These are phyloP conservation scores for Tipula confusa DNA, from an alignment of 2,888 invertebrate genomes.

Conservation along the genomic window DNA sequence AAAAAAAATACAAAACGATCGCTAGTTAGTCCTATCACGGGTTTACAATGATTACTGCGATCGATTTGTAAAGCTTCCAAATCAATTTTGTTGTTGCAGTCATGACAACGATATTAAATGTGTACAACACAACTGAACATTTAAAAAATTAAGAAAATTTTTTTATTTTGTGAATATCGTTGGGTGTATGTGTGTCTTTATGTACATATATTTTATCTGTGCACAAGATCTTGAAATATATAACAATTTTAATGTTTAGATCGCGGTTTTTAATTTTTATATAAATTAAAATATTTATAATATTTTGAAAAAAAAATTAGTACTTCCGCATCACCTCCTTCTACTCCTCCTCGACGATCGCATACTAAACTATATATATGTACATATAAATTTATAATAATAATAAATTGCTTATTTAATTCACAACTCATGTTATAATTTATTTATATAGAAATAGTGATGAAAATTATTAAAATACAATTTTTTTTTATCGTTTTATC, in stretches of 20 bases:
- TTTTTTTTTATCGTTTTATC: not conserved
- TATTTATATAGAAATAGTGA: not conserved
- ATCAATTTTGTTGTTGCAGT: not conserved
- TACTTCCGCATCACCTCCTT: not conserved
- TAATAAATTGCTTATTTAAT: not conserved
- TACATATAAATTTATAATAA: too few species aligned
- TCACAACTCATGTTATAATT: not conserved
- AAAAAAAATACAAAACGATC: conserved; percentile 5
- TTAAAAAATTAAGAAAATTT: not conserved
- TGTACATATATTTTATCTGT: too few species aligned
- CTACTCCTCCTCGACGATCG: too few species aligned
- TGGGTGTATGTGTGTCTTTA: too few species aligned
- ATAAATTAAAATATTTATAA: not conserved
- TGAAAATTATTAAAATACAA: not conserved
- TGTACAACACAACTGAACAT: not conserved
- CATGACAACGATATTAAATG: conserved; percentile 7
- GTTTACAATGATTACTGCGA: not conserved
- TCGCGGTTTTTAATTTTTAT: not conserved
- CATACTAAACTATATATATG: too few species aligned
- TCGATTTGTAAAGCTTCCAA: not conserved
- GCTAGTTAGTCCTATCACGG: not conserved
- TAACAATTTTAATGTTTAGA: not conserved
- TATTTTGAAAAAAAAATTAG: not conserved
- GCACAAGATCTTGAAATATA: not conserved
- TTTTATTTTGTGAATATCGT: not conserved